Conservation (phyloP, 1,140 invertebrate genomes). For the Drosophila rufa region DNA sequence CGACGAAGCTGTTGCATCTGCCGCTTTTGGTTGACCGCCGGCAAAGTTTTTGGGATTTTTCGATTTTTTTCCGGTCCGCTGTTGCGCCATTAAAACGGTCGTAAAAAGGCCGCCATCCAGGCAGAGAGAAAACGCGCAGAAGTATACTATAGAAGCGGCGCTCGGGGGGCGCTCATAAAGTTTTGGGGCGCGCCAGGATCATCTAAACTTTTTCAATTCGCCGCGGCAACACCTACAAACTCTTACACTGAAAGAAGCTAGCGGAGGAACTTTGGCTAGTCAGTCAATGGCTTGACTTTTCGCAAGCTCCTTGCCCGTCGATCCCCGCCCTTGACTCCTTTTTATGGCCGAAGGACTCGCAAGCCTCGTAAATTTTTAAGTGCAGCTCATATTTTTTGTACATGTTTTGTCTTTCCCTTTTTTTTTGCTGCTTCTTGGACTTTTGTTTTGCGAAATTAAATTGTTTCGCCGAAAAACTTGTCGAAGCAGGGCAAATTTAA, state of each 20-base stretch:
- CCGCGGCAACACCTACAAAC: slow-evolving; percentile 68
- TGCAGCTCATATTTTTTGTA: slow-evolving; percentile 67
- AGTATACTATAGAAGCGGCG: slow-evolving; percentile 16
- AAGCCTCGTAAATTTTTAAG: slow-evolving; percentile 79
- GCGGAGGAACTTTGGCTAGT: slow-evolving; percentile 57
- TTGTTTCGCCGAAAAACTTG: slow-evolving; percentile 75
- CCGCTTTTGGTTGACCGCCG: slow-evolving; percentile 57
- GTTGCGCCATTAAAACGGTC: slow-evolving; percentile 71
- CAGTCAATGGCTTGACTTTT: slow-evolving; percentile 60
- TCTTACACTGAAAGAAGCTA: slow-evolving; percentile 19
- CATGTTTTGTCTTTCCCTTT: slow-evolving; percentile 45
- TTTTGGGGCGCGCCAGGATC: slow-evolving; percentile 48
- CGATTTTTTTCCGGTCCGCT: slow-evolving; percentile 27
- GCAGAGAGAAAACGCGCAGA: not conserved
- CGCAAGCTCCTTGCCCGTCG: not conserved
- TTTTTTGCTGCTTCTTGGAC: slow-evolving; percentile 32
- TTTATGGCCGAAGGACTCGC: slow-evolving; percentile 66
- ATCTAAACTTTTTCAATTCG: slow-evolving; percentile 82
- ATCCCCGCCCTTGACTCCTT: slow-evolving; percentile 10
- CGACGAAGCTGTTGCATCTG: slow-evolving; percentile 38
- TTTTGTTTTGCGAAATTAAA: slow-evolving; percentile 79
- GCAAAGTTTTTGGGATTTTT: slow-evolving; percentile 60
- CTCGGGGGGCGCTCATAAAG: slow-evolving; percentile 62
- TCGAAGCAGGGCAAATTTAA: slow-evolving; percentile 77
- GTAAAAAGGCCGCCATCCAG: slow-evolving; percentile 61